phyloP scores from a whole-genome alignment of 2,113 vertebrate genomes.

The Microcebus ravelobensis region DNA sequence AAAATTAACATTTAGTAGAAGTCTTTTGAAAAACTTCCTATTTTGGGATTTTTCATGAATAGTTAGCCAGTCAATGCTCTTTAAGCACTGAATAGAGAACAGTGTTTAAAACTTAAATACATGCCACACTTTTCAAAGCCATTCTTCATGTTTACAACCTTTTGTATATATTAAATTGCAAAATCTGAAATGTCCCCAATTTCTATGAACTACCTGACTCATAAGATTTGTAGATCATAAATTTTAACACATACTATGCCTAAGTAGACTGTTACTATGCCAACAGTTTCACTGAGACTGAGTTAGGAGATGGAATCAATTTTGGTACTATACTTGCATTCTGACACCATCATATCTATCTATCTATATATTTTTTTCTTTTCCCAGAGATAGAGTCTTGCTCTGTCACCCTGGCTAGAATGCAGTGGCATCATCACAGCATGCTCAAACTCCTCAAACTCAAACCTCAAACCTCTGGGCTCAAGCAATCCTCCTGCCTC shows the following conservation, averaged over 20 bases:
- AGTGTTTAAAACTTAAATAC: slow-evolving; percentile 26
- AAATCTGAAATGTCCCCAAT: slow-evolving; percentile 16
- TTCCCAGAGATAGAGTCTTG: too few relatives aligned
- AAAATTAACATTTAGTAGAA: slow-evolving; percentile 22
- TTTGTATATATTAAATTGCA: slow-evolving; percentile 24
- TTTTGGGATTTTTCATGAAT: slow-evolving; percentile 36
- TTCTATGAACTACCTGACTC: neutral
- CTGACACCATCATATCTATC: too few relatives aligned
- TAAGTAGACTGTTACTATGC: slow-evolving; percentile 13
- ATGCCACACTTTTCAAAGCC: slow-evolving; percentile 22
- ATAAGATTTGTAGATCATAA: neutral
- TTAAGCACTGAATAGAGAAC: neutral
- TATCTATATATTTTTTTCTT: too few relatives aligned
- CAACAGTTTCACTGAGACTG: neutral
- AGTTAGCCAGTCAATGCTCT: slow-evolving; percentile 22
- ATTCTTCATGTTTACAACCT: neutral
- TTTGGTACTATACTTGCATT: too few relatives aligned
- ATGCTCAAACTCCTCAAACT: too few relatives aligned
- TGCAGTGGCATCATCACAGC: too few relatives aligned
- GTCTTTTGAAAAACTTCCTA: slow-evolving; percentile 53
- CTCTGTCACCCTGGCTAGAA: too few relatives aligned
- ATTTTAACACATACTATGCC: neutral
- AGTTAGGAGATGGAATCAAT: neutral
- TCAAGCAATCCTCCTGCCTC: too few relatives aligned
- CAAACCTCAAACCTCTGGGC: too few relatives aligned